Percentiles rank a stretch among this genome's conserved stretches.
phyloP scores from a whole-genome alignment of 2,888 invertebrate genomes.

The Ornithoptera priamus region DNA sequence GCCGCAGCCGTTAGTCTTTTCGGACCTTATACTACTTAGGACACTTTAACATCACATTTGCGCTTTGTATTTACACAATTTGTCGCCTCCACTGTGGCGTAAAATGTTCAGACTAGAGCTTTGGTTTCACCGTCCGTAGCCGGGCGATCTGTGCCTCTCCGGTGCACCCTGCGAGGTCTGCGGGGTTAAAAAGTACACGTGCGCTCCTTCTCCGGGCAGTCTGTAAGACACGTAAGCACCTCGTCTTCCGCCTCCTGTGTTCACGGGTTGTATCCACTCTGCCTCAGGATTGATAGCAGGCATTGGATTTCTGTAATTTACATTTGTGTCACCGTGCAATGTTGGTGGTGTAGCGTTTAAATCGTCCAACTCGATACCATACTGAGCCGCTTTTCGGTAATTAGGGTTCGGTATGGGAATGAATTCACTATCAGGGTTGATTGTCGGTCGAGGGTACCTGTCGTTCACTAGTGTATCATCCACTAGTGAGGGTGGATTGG shows the following conservation, averaged over 20 bases:
- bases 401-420: constrained; percentile 73
- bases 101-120: constrained; percentile 73
- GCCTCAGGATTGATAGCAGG: constrained; percentile 80
- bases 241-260: constrained; percentile 54
- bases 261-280: constrained; percentile 79
- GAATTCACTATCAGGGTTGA: constrained; percentile 86
- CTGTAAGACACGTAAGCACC: constrained; percentile 85
- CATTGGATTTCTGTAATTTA: constrained; percentile 80
- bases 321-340: constrained; percentile 71
- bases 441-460: constrained; percentile 82
- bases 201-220: constrained; percentile 87
- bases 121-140: constrained; percentile 75
- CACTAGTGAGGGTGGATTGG: constrained; percentile 73
- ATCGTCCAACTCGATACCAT: constrained; percentile 66
- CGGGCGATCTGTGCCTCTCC: constrained; percentile 63
- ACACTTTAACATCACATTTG: constrained; percentile 79
- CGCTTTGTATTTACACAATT: constrained; percentile 75
- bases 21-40: constrained; percentile 73
- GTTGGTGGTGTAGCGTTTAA: constrained; percentile 59
- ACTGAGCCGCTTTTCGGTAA: constrained; percentile 58
- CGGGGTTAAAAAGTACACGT: constrained; percentile 89
- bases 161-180: constrained; percentile 69
- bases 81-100: constrained; percentile 54
- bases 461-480: constrained; percentile 87
- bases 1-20: constrained; percentile 68